These are phyloP conservation scores for Oreortyx pictus DNA, from an alignment of 2,797 vertebrate species.

Conservation along the genomic window DNA sequence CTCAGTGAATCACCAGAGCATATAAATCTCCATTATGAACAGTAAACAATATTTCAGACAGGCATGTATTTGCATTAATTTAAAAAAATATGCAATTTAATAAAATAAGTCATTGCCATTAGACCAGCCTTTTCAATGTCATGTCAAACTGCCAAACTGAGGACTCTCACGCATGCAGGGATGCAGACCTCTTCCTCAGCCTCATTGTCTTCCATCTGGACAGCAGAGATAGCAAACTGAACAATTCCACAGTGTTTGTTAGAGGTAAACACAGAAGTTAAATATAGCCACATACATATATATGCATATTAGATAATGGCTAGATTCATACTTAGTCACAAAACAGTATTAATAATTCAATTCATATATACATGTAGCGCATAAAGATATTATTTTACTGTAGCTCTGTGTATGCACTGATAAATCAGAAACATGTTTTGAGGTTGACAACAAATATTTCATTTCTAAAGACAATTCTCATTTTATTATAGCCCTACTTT, in stretches of 20 bases:
- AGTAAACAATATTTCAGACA: neutral
- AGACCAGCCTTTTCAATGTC: neutral
- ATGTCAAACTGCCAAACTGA: neutral
- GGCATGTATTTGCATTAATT: neutral
- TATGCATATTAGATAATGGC: constrained; percentile 22
- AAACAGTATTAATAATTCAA: constrained; percentile 13
- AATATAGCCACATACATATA: constrained; percentile 12
- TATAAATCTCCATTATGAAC: neutral
- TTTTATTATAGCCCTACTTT: neutral
- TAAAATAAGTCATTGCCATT: neutral
- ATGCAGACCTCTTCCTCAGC: neutral
- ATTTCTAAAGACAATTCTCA: neutral
- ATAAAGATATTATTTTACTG: constrained; percentile 19
- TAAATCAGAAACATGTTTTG: neutral
- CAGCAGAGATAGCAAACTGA: neutral
- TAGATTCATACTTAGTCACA: neutral
- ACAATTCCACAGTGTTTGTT: constrained; percentile 64
- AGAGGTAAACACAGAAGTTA: constrained; percentile 36
- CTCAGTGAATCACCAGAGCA: neutral
- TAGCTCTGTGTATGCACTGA: neutral
- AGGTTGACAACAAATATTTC: neutral
- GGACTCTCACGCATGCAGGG: neutral
- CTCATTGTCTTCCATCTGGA: accelerated
- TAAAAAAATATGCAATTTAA: neutral
- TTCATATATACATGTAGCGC: neutral